Evolutionary conservation across 2,113 vertebrate genomes (phyloP).

Genomic region (Anguilla japonica): DNA sequence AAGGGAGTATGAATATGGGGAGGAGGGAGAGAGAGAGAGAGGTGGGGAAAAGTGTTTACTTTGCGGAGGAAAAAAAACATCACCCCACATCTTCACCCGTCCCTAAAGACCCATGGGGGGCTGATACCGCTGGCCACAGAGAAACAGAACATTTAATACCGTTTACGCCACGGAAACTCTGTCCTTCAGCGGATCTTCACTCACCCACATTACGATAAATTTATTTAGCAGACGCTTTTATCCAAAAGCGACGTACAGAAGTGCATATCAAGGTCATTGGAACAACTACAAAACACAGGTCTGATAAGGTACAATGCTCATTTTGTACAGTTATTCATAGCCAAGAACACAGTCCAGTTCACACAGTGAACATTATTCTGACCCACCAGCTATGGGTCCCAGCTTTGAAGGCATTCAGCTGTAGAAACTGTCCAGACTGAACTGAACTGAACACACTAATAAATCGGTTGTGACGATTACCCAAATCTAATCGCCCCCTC

Average conservation of each 20-base stretch:
- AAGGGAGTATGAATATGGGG: not conserved
- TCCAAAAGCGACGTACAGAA: no score
- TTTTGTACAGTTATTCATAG: no score
- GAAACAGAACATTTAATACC: conserved; percentile 1
- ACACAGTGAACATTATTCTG: no score
- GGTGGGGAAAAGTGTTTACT: not conserved
- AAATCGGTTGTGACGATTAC: not conserved
- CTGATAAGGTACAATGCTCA: no score
- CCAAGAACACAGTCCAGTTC: no score
- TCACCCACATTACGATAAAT: not conserved
- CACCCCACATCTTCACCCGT: not conserved
- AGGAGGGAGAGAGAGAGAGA: not conserved
- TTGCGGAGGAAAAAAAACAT: not conserved
- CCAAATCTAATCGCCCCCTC: not conserved
- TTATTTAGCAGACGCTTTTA: no score
- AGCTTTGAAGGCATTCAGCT: not conserved
- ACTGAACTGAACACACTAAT: not conserved
- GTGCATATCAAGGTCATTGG: no score
- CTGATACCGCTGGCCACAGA: not conserved
- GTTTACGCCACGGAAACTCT: no score
- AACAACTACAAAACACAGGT: no score
- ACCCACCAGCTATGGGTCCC: not conserved
- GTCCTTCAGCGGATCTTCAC: not conserved
- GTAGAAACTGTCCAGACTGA: not conserved
- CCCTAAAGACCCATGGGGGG: not conserved